A percentile compares a stretch with the other conserved stretches of the same genome.
These are phyloP conservation scores for Eupithecia inturbata DNA, from an alignment of 2,888 invertebrate species.

Conservation along the genomic window DNA sequence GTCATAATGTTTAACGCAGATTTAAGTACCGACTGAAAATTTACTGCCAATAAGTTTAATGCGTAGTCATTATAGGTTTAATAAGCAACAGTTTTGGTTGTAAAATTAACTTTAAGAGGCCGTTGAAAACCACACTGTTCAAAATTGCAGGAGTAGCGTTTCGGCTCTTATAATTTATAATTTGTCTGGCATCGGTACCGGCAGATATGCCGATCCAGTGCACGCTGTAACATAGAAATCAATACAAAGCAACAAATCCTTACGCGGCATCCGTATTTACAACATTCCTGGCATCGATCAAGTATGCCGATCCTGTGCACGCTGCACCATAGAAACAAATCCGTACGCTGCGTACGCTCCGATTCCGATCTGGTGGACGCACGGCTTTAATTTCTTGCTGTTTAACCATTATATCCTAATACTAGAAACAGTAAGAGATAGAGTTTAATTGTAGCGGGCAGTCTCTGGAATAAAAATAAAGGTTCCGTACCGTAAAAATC, in stretches of 20 bases:
- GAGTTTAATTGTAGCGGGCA: background rate
- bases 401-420: background rate
- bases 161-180: background rate
- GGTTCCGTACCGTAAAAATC: too few relatives aligned
- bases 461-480: background rate
- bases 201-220: too few relatives aligned
- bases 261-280: too few relatives aligned
- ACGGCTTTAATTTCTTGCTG: background rate
- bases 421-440: background rate
- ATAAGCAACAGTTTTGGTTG: slow-evolving; percentile 45
- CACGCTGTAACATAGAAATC: too few relatives aligned
- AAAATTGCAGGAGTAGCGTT: background rate
- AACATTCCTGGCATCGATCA: too few relatives aligned
- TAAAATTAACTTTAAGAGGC: slow-evolving; percentile 28
- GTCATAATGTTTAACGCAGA: slow-evolving; percentile 54
- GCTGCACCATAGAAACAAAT: too few relatives aligned
- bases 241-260: too few relatives aligned
- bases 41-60: slow-evolving; percentile 60
- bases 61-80: slow-evolving; percentile 50
- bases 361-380: too few relatives aligned
- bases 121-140: slow-evolving; percentile 12
- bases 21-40: slow-evolving; percentile 57
- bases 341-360: too few relatives aligned
- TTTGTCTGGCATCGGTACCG: too few relatives aligned
- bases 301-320: too few relatives aligned